Base-by-base conservation (phyloP, 2,113 vertebrate genomes). In the Dipodomys spectabilis region DNA sequence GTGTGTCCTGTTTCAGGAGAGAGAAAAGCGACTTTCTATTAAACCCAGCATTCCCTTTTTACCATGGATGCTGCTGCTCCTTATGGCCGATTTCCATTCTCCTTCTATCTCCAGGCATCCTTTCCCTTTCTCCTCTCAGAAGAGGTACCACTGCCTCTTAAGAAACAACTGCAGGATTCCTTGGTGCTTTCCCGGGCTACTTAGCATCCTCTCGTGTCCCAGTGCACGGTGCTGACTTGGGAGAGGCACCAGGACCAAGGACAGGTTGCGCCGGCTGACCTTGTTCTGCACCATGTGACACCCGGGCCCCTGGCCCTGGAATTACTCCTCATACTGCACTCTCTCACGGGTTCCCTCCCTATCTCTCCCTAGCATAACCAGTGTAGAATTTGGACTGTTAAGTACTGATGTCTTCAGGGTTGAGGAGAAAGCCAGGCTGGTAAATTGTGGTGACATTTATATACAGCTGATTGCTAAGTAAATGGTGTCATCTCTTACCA, bases 1-100 rank as follows among this genome's bases (percentile, higher is more conserved):
- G 99, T 5, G 99, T 99, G 90, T 99, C 99, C 99, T 99, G 84
- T 18, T 53, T 72, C 44, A 86, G 39, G 27, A 78, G 20, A 92
- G 35, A 83, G 57, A 94, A 92, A 32, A 44, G 15, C 57, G n/a
- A 64, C 69, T 53, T 60, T 69, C 49, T 28, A 32, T 4, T 67
- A 79, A 79, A 67, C 8, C 39, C 7, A 2, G 44, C 45, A 74
- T 78, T 78, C 12, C 44, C 49, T 44, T 86, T 78, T 67, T 15
- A 39, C 60, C 23, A n/a, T 15, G 8, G 18, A 68, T 28, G 60
- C 5, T 2, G 3, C 8, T 25, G 71, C 12, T 60, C 30, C 16
- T 19, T 67, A 28, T 6, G 23, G 15, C 18, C 16, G 53, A 62
- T 74, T 88, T 79, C 60, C 35, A 92, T 39, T 28, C 9, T 3